Conservation (phyloP, 2,888 invertebrate species). For the Eueremaeus valkanovi region DNA sequence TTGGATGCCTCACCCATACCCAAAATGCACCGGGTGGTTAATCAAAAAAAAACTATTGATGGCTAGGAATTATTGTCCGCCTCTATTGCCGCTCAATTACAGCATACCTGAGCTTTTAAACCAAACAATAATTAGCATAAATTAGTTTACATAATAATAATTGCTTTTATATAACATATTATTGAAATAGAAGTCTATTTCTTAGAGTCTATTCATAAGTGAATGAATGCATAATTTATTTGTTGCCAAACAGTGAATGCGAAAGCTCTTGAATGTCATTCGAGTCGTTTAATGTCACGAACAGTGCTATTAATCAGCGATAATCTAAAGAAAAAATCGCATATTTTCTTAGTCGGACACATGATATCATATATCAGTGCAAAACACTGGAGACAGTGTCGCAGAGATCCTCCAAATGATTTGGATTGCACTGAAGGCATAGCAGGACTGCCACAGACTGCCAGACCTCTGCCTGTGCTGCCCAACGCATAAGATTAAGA, state of each 20-base stretch:
- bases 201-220: neutral
- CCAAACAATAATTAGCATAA: neutral
- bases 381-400: neutral
- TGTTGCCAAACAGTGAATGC: neutral
- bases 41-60: neutral
- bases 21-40: conserved; percentile 5
- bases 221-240: neutral
- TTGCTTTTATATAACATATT: neutral
- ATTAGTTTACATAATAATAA: neutral
- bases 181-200: neutral
- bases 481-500: neutral
- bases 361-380: conserved; percentile 10
- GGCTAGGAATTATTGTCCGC: neutral
- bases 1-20: neutral
- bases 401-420: neutral
- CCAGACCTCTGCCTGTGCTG: neutral
- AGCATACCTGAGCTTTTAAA: neutral
- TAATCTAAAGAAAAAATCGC: neutral
- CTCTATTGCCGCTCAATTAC: neutral
- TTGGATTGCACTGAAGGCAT: neutral
- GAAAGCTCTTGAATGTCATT: neutral
- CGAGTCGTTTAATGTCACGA: too few relatives aligned
- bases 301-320: neutral
- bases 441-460: neutral
- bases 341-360: neutral